Conservation (phyloP, 2,113 vertebrate genomes). For the Phaethon lepturus region DNA sequence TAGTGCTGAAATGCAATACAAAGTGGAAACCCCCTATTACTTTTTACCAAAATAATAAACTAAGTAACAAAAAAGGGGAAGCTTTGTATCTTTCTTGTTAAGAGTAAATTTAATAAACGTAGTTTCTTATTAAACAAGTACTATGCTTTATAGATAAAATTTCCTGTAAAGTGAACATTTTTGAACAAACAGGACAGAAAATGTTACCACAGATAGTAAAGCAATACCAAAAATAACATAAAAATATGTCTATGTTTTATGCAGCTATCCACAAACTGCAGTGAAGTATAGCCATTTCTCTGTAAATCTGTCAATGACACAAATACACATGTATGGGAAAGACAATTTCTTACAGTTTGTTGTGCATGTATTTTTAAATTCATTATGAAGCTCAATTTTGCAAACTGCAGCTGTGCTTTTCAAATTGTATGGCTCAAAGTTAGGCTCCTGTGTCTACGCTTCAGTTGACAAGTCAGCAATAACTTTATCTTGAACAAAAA, state of each 20-base stretch:
- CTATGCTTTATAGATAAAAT: not conserved
- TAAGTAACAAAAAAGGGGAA: not conserved
- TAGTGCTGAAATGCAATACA: not conserved
- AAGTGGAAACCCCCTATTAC: not conserved
- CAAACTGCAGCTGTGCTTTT: not conserved
- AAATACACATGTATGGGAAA: not conserved
- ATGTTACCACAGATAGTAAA: not conserved
- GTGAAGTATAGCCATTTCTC: not conserved
- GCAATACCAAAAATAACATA: not conserved
- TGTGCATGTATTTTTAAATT: not conserved
- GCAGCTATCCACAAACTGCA: not conserved
- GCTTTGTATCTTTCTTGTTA: not conserved
- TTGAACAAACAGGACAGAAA: not conserved
- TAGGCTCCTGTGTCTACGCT: fast-evolving
- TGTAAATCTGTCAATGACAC: not conserved
- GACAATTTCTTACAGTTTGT: not conserved
- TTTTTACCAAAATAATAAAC: not conserved
- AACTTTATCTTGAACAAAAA: not conserved
- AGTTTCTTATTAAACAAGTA: not conserved
- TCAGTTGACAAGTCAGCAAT: not conserved
- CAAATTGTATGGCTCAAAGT: not conserved
- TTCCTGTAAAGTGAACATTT: not conserved
- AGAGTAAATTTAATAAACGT: not conserved
- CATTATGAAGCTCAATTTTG: not conserved
- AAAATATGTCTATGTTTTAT: not conserved